Conservation (phyloP, 2,888 invertebrate species). For the Hydroisotoma schaefferi region DNA sequence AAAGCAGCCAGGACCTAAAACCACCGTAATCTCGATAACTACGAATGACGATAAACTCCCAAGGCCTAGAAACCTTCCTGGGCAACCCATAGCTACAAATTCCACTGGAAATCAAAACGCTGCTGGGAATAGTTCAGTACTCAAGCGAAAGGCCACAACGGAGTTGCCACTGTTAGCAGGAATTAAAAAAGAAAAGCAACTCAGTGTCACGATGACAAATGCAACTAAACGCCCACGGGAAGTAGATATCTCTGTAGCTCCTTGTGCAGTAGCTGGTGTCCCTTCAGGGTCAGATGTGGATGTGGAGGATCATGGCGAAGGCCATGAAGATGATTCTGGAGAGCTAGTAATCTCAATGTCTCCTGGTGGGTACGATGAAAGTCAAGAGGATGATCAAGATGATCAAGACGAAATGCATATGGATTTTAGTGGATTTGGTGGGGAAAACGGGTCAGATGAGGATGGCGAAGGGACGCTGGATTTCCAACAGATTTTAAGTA, state of each 20-base stretch:
- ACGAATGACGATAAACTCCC: conserved; percentile 7
- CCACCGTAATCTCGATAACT: conserved; percentile 30
- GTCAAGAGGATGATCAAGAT: neutral
- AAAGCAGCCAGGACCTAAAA: conserved; percentile 13
- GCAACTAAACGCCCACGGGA: neutral
- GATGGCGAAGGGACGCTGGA: neutral
- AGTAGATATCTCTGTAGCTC: neutral
- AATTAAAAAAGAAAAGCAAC: no score
- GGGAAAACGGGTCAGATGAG: neutral
- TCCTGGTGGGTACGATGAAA: neutral
- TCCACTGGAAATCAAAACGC: neutral
- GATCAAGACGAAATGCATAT: conserved; percentile 18
- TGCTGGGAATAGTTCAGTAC: neutral
- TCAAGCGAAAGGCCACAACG: neutral
- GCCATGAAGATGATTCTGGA: neutral
- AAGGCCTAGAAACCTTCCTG: no score
- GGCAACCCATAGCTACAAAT: conserved; percentile 28
- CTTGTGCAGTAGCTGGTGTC: no score
- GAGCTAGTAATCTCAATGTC: conserved; percentile 3
- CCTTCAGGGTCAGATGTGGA: no score
- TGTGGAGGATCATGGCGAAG: conserved; percentile 1
- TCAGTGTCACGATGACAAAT: no score
- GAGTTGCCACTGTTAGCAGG: no score
- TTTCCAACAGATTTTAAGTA: neutral
- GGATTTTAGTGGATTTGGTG: conserved; percentile 17